These are phyloP conservation scores for Adela reaumurella DNA, from an alignment of 2,888 invertebrate species.

Conservation along the genomic window DNA sequence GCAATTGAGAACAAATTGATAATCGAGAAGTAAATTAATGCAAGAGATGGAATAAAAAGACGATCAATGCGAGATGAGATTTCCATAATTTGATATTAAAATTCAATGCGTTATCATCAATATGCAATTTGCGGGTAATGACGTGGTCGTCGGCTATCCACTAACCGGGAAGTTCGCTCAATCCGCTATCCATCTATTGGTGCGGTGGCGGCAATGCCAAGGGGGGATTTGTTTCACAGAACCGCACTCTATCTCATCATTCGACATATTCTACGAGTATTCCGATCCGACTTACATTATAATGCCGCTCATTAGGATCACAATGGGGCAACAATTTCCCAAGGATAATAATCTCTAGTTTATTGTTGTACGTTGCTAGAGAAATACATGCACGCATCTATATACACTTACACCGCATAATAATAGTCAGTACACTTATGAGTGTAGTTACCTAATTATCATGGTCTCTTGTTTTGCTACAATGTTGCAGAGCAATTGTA, in stretches of 20 bases:
- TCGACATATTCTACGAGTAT: not conserved
- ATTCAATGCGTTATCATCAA: not conserved
- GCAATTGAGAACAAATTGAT: no score
- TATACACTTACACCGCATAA: no score
- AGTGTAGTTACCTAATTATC: no score
- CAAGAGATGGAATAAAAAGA: not conserved
- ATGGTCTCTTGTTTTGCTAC: no score
- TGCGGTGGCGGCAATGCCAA: not conserved
- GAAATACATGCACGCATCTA: no score
- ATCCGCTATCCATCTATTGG: not conserved
- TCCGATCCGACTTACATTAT: not conserved
- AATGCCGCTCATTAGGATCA: not conserved
- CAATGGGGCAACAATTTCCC: not conserved
- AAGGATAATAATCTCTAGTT: not conserved
- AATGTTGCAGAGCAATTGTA: no score
- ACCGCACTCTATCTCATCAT: not conserved
- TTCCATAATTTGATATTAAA: not conserved
- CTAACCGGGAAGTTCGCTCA: not conserved
- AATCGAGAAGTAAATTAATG: no score
- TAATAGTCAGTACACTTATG: no score
- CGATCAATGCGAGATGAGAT: not conserved
- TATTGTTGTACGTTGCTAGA: no score
- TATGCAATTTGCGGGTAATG: not conserved
- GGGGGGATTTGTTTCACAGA: no score
- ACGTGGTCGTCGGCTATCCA: not conserved